Conservation (phyloP, 2,888 invertebrate genomes). For the Entomobrya multifasciata region DNA sequence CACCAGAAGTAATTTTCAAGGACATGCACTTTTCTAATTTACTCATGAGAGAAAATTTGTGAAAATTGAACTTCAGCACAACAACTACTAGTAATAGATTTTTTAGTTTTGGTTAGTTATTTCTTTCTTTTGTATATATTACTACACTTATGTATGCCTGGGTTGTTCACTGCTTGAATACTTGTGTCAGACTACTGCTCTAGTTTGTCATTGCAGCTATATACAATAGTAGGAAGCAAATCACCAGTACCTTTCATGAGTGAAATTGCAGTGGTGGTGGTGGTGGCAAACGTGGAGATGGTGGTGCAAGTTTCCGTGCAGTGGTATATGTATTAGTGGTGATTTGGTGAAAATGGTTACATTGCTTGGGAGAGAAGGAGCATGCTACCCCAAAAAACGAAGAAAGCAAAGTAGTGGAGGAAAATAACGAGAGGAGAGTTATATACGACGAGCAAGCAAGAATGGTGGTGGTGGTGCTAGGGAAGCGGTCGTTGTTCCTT, state of each 20-base stretch:
- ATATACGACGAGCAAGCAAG: not conserved
- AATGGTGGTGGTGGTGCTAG: no score
- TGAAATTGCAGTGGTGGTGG: slow-evolving; percentile 32
- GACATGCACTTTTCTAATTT: no score
- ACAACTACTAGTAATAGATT: slow-evolving; percentile 46
- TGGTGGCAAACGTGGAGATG: slow-evolving; percentile 33
- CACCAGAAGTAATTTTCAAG: no score
- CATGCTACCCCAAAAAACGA: slow-evolving; percentile 49
- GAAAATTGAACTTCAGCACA: no score
- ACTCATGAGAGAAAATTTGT: slow-evolving; percentile 22
- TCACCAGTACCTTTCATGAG: slow-evolving; percentile 50
- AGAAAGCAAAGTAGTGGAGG: slow-evolving; percentile 25
- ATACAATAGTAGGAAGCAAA: slow-evolving; percentile 35
- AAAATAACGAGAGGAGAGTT: slow-evolving; percentile 32
- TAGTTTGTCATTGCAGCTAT: slow-evolving; percentile 66
- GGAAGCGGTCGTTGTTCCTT: slow-evolving; percentile 42
- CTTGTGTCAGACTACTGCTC: slow-evolving; percentile 58
- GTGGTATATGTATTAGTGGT: not conserved
- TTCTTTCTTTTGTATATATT: slow-evolving; percentile 22
- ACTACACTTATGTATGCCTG: slow-evolving; percentile 52
- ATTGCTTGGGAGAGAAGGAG: slow-evolving; percentile 18
- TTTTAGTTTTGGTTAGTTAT: slow-evolving; percentile 19
- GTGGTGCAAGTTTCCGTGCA: slow-evolving; percentile 27
- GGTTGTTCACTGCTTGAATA: slow-evolving; percentile 64
- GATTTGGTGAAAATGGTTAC: slow-evolving; percentile 30